Percentiles rank a stretch among this genome's conserved stretches.
These are phyloP conservation scores for Rhagologus leucostigma DNA, from an alignment of 2,113 vertebrate species.

Conservation along the genomic window DNA sequence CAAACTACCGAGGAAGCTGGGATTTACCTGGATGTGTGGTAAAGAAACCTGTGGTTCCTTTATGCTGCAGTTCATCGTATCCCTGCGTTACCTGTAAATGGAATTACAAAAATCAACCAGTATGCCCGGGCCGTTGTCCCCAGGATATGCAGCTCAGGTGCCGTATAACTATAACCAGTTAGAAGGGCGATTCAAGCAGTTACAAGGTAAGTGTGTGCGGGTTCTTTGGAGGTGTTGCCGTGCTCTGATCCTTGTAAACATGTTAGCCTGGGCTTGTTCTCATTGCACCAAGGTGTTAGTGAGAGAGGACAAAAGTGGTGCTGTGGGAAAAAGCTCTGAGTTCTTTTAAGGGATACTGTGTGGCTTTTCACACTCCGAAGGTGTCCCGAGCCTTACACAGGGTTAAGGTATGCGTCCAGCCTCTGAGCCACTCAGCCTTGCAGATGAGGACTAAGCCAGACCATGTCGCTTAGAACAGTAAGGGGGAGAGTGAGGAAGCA, in stretches of 20 bases:
- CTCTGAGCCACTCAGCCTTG: neutral
- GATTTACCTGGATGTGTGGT: conserved; percentile 56
- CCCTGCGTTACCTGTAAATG: conserved; percentile 71
- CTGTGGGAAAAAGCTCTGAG: neutral
- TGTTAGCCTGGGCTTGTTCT: neutral
- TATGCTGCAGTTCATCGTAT: conserved; percentile 23
- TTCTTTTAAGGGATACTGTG: neutral
- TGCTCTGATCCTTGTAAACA: neutral
- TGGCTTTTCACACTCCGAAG: neutral
- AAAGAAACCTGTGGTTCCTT: conserved; percentile 46
- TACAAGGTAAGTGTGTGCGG: conserved; percentile 84
- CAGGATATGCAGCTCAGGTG: conserved; percentile 79
- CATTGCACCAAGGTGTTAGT: neutral
- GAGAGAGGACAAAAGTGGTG: neutral
- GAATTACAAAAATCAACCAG: conserved; percentile 83
- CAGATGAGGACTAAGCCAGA: neutral
- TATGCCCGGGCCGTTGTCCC: conserved; percentile 77
- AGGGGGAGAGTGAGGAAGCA: conserved; percentile 66
- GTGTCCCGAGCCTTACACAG: neutral
- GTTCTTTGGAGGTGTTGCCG: conserved; percentile 34
- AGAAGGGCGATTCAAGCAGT: conserved; percentile 94
- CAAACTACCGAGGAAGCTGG: conserved; percentile 35
- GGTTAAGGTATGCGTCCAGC: neutral
- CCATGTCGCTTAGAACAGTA: conserved; percentile 45
- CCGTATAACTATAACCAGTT: conserved; percentile 86